Percentiles rank a stretch among this genome's conserved stretches.
Evolutionary conservation across 2,113 vertebrate genomes (phyloP).

Genomic region (Origma solitaria): DNA sequence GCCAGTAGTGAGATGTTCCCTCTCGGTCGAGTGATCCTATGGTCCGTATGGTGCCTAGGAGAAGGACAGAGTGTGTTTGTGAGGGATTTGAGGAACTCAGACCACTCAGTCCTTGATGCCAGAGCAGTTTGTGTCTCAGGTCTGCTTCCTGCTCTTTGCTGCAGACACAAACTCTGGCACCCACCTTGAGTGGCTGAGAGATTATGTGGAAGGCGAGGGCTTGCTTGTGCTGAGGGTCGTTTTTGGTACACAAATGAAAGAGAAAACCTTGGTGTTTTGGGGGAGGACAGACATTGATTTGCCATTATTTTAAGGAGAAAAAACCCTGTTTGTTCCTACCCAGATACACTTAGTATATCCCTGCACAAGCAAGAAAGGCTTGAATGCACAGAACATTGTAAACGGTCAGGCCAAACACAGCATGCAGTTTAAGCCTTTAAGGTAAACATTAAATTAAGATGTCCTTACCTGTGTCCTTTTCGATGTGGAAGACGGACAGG

Average conservation of each 20-base stretch:
- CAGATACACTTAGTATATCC: background rate
- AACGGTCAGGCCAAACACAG: background rate
- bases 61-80: background rate
- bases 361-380: background rate
- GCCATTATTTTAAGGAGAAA: background rate
- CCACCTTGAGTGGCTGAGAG: background rate
- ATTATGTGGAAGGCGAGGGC: background rate
- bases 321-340: background rate
- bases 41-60: slow-evolving; percentile 84
- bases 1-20: slow-evolving; percentile 82
- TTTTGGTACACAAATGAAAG: background rate
- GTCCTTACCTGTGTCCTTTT: slow-evolving; percentile 88
- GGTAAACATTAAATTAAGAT: background rate
- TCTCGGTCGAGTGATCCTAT: slow-evolving; percentile 82
- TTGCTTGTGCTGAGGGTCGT: background rate
- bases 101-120: background rate
- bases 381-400: background rate
- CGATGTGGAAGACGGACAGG: slow-evolving; percentile 83
- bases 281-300: background rate
- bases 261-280: background rate
- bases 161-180: background rate
- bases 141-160: background rate
- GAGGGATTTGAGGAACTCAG: background rate
- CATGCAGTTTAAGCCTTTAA: background rate
- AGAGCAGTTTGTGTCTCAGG: background rate